phyloP scores from a whole-genome alignment of 2,797 vertebrate species.

The Picus viridis region DNA sequence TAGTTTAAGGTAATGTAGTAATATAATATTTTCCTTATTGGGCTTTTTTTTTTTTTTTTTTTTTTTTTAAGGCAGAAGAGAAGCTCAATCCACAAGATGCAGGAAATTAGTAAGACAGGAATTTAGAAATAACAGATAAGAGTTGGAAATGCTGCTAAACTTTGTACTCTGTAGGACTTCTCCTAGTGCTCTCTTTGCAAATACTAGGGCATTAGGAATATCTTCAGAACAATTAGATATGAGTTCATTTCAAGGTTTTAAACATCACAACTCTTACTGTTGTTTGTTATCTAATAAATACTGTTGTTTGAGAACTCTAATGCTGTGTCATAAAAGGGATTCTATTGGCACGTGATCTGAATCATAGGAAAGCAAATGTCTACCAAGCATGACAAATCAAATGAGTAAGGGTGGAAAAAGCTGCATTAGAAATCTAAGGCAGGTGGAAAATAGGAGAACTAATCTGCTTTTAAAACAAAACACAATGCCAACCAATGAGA shows the following conservation, averaged over 20 bases:
- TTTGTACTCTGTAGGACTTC: neutral
- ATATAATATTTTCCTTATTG: neutral
- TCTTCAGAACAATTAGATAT: neutral
- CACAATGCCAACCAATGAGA: neutral
- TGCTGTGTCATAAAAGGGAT: neutral
- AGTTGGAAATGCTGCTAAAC: neutral
- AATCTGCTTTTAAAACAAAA: neutral
- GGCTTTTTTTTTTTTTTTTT: too few species aligned
- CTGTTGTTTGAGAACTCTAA: neutral
- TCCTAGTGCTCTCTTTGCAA: rapidly evolving
- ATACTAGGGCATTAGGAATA: neutral
- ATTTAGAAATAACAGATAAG: neutral
- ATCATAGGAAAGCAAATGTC: neutral
- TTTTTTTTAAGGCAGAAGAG: neutral
- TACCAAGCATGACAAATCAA: neutral
- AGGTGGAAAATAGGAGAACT: neutral
- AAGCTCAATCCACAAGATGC: neutral
- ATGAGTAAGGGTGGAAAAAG: rapidly evolving
- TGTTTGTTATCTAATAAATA: neutral
- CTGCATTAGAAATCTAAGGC: neutral
- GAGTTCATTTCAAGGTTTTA: neutral
- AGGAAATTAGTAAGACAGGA: neutral
- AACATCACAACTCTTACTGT: neutral
- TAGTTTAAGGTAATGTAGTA: neutral
- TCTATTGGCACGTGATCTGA: neutral